Percentiles rank a stretch among this genome's conserved stretches.
phyloP scores from a whole-genome alignment of 2,888 invertebrate genomes.

The Hirtodrosophila histrioides region DNA sequence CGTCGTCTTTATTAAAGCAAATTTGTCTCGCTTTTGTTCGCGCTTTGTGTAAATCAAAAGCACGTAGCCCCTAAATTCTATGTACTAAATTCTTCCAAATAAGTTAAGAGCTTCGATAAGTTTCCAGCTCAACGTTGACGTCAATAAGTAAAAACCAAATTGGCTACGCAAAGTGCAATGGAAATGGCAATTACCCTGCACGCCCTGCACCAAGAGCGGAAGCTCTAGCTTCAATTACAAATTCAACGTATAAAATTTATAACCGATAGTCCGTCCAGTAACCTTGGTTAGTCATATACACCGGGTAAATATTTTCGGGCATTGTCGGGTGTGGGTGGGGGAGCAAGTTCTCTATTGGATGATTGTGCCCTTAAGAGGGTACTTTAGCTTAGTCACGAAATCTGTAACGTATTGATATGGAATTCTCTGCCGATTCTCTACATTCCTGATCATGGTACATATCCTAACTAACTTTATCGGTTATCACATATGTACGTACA shows the following conservation, averaged over 20 bases:
- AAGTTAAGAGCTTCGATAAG: constrained; percentile 18
- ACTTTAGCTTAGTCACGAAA: no score
- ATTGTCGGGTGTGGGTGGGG: no score
- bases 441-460: no score
- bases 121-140: neutral
- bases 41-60: constrained; percentile 28
- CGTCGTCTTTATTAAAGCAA: constrained; percentile 23
- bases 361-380: no score
- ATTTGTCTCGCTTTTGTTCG: constrained; percentile 30
- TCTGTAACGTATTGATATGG: no score
- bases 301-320: neutral
- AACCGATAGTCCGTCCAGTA: neutral
- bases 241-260: constrained; percentile 4
- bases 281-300: constrained; percentile 6
- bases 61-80: constrained; percentile 4
- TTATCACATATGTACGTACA: no score
- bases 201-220: neutral
- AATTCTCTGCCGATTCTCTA: no score
- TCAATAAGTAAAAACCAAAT: constrained; percentile 9
- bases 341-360: no score
- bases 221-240: constrained; percentile 13
- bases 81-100: constrained; percentile 16
- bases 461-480: no score
- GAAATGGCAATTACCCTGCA: constrained; percentile 28
- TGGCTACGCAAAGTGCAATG: constrained; percentile 27